Base-by-base conservation (phyloP, 2,113 vertebrate species). In the Gavia stellata region DNA sequence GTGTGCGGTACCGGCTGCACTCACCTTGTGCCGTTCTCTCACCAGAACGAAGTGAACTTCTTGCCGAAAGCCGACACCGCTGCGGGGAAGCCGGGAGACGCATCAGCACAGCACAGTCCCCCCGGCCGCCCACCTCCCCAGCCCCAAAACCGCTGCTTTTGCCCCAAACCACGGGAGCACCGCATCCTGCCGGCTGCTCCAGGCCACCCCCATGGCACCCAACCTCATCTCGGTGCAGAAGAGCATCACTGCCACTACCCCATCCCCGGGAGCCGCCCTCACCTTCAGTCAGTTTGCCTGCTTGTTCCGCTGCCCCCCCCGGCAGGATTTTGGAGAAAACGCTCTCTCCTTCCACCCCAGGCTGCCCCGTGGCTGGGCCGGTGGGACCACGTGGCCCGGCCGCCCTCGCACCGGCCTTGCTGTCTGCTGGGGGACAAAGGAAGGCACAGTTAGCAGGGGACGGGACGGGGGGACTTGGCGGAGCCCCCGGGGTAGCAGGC, bases 31-130 rank as follows among this genome's bases (percentile, higher is more conserved):
- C 92, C 94, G 90, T 98, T 96, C 88, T 97, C 98, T 99, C 99
- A 99, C 99, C 99, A 99, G 96, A 99, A 99, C 20, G 99, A 99
- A 97, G 99, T 99, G 98, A 99, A 99, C 98, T 99, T 99, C 98
- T 99, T 99, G 95, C 99, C 99, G 33, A 99, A 99, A 97, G 99
- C 99, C 92, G 99, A 99, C 95, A 99, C 98, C 92, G 99, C 99
- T 97, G 94, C 1, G 4, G 80, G 65, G 70, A 85, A 91, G 61
- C 7, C 40, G 1, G 52, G 34, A 92, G 36, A 96, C 28, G 52
- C 0, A 3, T 96, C 56, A 96, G 65, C 25, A 34, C 4, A 25
- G 45, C 0, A 0, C 26, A 72, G 72, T 16, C 2, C 5, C 24
- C 23, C n/a, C 6, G 3, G 26, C 2, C 15, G 7, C 20, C 13